Evolutionary conservation across 2,113 vertebrate species (phyloP).

Genomic region (Thamnophis sirtalis): DNA sequence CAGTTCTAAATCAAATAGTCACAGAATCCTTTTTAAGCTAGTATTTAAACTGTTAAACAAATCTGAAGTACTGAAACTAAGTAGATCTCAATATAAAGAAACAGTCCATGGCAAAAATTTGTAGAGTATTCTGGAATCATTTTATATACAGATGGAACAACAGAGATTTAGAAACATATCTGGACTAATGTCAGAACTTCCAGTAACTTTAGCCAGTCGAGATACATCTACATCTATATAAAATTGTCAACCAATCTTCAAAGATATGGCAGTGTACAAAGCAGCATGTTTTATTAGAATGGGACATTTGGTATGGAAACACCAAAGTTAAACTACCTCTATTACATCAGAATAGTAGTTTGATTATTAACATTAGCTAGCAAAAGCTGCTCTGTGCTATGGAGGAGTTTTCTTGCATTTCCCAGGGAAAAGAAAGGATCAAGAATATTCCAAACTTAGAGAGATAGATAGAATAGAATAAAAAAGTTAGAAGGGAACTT

Average conservation of each 20-base stretch:
- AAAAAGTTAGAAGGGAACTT: too few relatives aligned
- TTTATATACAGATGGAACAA: neutral
- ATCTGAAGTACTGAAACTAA: neutral
- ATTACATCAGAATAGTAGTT: neutral
- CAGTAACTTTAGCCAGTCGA: neutral
- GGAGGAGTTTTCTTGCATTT: neutral
- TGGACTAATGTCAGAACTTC: neutral
- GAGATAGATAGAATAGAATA: neutral
- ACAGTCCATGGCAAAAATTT: neutral
- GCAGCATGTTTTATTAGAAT: neutral
- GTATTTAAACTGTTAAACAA: neutral
- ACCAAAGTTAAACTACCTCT: neutral
- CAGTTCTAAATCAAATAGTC: neutral
- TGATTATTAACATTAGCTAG: neutral
- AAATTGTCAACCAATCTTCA: neutral
- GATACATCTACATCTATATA: neutral
- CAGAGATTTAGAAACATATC: neutral
- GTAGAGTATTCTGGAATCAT: neutral
- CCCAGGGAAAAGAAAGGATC: neutral
- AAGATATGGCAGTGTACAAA: neutral
- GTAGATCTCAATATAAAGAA: neutral
- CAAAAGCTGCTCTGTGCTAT: neutral
- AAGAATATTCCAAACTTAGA: neutral
- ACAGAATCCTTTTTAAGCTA: neutral
- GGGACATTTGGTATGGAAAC: neutral